phyloP scores from a whole-genome alignment of 2,888 invertebrate genomes.

The Phania funesta region DNA sequence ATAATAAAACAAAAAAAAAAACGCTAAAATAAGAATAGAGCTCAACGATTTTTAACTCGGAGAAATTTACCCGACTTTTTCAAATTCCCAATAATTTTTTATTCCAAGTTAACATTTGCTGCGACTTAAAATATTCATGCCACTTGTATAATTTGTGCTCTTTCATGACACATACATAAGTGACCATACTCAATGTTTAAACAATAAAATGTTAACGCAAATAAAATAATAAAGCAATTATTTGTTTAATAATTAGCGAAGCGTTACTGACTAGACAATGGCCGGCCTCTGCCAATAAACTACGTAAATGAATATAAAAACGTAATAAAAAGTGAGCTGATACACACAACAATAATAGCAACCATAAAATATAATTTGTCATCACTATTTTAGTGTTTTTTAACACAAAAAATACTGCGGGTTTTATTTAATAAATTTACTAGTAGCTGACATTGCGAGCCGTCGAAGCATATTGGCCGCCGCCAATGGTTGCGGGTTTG shows the following conservation, averaged over 20 bases:
- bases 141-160: not conserved
- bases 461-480: too few relatives aligned
- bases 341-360: not conserved
- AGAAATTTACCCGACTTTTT: too few relatives aligned
- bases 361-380: not conserved
- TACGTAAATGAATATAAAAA: not conserved
- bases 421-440: too few relatives aligned
- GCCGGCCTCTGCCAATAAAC: slow-evolving; percentile 59
- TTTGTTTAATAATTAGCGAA: slow-evolving; percentile 63
- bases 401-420: too few relatives aligned
- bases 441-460: too few relatives aligned
- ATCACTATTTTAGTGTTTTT: not conserved
- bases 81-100: too few relatives aligned
- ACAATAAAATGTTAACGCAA: slow-evolving; percentile 1
- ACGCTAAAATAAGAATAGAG: too few relatives aligned
- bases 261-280: slow-evolving; percentile 64
- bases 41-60: too few relatives aligned
- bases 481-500: too few relatives aligned
- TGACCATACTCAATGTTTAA: slow-evolving; percentile 50
- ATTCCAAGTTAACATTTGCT: not conserved
- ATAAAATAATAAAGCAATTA: slow-evolving; percentile 46
- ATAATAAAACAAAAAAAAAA: too few relatives aligned
- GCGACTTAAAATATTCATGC: not conserved
- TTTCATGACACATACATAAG: slow-evolving; percentile 31
- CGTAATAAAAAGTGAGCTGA: slow-evolving; percentile 6